Percentiles rank a stretch among this genome's conserved stretches.
Evolutionary conservation across 2,888 invertebrate species (phyloP).

Genomic region (Callosobruchus maculatus): DNA sequence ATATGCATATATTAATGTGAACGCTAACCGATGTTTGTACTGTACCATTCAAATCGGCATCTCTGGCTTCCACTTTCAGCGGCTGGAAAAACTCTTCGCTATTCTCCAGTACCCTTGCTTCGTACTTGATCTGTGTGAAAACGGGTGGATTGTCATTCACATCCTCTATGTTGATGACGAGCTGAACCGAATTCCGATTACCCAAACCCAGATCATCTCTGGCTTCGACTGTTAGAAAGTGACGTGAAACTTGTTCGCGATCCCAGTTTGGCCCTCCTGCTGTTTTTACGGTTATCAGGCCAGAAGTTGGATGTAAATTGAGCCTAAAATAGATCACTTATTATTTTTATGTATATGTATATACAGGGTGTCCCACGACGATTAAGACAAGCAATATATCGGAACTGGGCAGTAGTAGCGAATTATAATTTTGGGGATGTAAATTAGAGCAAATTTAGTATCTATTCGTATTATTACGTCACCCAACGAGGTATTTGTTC

Average conservation of each 20-base stretch:
- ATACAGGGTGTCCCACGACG: too few relatives aligned
- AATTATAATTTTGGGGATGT: too few relatives aligned
- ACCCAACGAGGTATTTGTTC: too few relatives aligned
- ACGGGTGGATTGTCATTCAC: constrained; percentile 88
- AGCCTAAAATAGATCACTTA: constrained; percentile 56
- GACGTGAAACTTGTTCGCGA: constrained; percentile 76
- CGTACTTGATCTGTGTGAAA: constrained; percentile 79
- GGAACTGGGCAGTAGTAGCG: too few relatives aligned
- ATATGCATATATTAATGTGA: too few relatives aligned
- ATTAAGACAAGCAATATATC: too few relatives aligned
- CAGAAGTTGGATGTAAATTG: constrained; percentile 74
- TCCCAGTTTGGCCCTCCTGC: constrained; percentile 77
- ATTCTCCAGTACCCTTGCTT: constrained; percentile 81
- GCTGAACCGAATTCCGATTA: constrained; percentile 79
- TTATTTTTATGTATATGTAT: too few relatives aligned
- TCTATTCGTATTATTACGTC: too few relatives aligned
- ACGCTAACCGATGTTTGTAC: neutral
- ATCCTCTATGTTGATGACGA: constrained; percentile 78
- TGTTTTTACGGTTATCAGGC: constrained; percentile 76
- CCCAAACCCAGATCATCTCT: constrained; percentile 82
- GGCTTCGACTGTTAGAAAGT: constrained; percentile 86
- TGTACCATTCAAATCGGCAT: constrained; percentile 77
- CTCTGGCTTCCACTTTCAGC: constrained; percentile 74
- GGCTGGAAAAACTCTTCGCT: constrained; percentile 72
- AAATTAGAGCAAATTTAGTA: too few relatives aligned